phyloP scores from a whole-genome alignment of 2,113 vertebrate species.

The Natator depressus region DNA sequence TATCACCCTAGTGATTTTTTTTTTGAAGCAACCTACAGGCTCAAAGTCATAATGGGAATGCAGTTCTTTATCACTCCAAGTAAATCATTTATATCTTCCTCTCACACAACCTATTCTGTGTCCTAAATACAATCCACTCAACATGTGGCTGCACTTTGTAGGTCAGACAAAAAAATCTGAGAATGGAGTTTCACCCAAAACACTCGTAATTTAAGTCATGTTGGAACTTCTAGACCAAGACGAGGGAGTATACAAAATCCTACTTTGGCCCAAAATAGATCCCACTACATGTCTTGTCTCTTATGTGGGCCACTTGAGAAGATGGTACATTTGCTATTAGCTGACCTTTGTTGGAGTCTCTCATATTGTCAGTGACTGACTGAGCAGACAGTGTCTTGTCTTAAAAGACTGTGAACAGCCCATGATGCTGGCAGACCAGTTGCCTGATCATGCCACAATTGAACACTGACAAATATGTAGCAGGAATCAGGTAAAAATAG shows the following conservation, averaged over 20 bases:
- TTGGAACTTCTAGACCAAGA: neutral
- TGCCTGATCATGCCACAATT: neutral
- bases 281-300: neutral
- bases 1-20: neutral
- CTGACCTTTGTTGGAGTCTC: neutral
- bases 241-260: neutral
- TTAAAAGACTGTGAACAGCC: neutral
- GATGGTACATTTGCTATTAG: neutral
- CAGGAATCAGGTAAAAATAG: neutral
- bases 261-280: neutral
- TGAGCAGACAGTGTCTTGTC: neutral
- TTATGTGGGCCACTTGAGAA: neutral
- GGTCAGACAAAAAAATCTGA: neutral
- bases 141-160: neutral
- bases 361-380: neutral
- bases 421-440: neutral
- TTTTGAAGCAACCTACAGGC: neutral
- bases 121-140: neutral
- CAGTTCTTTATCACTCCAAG: neutral
- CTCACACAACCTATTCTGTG: neutral
- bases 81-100: neutral
- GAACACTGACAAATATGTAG: neutral
- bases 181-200: neutral
- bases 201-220: neutral
- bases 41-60: neutral